A percentile compares a stretch with the other conserved stretches of the same genome.
phyloP scores from a whole-genome alignment of 1,140 invertebrate species.

The Carposina sasakii region DNA sequence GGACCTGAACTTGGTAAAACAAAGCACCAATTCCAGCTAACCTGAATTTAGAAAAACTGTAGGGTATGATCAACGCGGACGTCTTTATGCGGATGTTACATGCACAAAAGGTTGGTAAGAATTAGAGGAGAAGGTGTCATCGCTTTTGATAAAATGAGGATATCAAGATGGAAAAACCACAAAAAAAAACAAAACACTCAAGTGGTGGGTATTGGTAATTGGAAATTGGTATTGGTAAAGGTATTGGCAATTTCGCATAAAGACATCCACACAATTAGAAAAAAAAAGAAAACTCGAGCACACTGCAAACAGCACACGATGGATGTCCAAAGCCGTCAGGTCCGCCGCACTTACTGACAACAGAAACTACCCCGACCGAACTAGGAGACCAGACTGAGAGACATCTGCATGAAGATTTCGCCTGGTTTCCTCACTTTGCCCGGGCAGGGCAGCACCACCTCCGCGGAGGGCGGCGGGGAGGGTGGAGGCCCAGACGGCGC shows the following conservation, averaged over 20 bases:
- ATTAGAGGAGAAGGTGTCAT: too few relatives aligned
- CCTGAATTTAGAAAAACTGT: too few relatives aligned
- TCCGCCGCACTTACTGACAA: conserved; percentile 44
- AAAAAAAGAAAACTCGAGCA: conserved; percentile 15
- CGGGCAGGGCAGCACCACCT: conserved; percentile 60
- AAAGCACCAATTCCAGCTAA: too few relatives aligned
- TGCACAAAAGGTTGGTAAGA: too few relatives aligned
- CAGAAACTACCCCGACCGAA: too few relatives aligned
- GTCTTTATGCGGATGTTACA: too few relatives aligned
- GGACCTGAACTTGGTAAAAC: too few relatives aligned
- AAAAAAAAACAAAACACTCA: not conserved
- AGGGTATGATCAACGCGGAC: too few relatives aligned
- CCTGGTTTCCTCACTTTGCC: conserved; percentile 57
- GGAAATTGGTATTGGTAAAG: too few relatives aligned
- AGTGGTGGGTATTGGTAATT: too few relatives aligned
- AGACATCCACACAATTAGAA: conserved; percentile 2
- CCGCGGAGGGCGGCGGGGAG: conserved; percentile 32
- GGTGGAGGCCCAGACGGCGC: conserved; percentile 28
- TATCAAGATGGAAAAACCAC: not conserved
- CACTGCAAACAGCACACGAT: conserved; percentile 30
- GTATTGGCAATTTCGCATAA: too few relatives aligned
- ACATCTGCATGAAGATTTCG: conserved; percentile 40
- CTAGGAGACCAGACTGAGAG: conserved; percentile 45
- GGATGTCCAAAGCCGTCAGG: not conserved
- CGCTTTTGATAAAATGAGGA: not conserved